Base-by-base conservation (phyloP, 1,140 invertebrate genomes). In the Zaprionus inermis region DNA sequence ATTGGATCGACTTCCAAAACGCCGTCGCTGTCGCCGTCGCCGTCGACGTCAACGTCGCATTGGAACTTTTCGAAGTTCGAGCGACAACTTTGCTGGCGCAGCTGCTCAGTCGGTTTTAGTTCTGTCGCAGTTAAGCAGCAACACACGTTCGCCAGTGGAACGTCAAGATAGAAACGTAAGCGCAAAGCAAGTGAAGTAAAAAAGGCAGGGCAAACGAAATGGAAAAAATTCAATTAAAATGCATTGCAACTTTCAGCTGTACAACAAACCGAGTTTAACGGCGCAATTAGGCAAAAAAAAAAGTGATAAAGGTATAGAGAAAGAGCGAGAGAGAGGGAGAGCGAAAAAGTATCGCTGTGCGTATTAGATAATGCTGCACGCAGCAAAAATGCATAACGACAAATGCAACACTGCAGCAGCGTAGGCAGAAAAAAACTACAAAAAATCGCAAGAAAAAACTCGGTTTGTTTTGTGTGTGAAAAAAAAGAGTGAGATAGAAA, bases 101-200 rank as follows among this genome's bases (percentile, higher is more conserved):
- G 71, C 70, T 68, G 81, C 81, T 84, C 79, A 86, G 72, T 86
- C 83, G 83, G 82, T 88, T 82, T 88, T 77, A 63, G 79, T 81
- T 86, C 80, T 78, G 80, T 86, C 84, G 76, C 82, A 86, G 76
- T 79, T 52, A 68, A 85, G 76, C 76, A 88, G 82, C 82, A 85
- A 76, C 38, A 44, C 38, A 44, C 83, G 82, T 88, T 86, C 82
- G 79, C 82, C 78, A 85, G 81, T 61, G 76, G 76, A 86, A 85
- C 75, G 82, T 58, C 78, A 65, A 86, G 72, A 81, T 76, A 85
- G 75, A 86, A 73, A 85, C 81, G 81, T 85, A 85, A 86, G 81
- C 67, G 70, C 64, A 68, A 76, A 65, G 9, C 68, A 66, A 66
- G 44, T 44, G 44, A 59, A 44, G 38, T 61, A 56, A 14, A 72